phyloP scores from a whole-genome alignment of 2,797 vertebrate species.

The Neosilurus hyrtlii region DNA sequence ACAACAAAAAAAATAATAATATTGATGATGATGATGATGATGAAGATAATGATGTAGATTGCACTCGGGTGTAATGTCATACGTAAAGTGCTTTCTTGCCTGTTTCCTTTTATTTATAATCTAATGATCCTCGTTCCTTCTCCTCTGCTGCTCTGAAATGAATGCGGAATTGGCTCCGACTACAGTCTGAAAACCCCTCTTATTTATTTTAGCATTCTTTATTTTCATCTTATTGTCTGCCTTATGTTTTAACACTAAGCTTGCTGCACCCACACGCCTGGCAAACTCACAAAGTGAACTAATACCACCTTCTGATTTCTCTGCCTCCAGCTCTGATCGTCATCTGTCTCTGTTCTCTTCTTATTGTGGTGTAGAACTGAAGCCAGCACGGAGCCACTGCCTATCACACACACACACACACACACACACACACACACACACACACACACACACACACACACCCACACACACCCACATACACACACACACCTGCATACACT shows the following conservation, averaged over 20 bases:
- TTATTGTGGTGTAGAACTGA: background rate
- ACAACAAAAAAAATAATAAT: background rate
- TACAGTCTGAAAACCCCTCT: background rate
- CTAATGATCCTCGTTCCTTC: background rate
- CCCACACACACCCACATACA: background rate
- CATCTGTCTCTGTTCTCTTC: slow-evolving; percentile 54
- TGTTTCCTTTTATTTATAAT: background rate
- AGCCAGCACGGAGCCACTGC: background rate
- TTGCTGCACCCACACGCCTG: slow-evolving; percentile 20
- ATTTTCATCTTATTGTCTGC: slow-evolving; percentile 57
- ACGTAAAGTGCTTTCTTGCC: background rate
- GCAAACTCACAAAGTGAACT: background rate
- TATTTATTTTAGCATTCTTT: slow-evolving; percentile 50
- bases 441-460: background rate
- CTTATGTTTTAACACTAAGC: slow-evolving; percentile 58
- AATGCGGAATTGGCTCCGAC: slow-evolving; percentile 16
- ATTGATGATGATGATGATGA: too few relatives aligned
- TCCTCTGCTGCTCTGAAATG: slow-evolving; percentile 5
- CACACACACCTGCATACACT: slow-evolving; percentile 39
- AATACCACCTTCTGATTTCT: slow-evolving; percentile 47
- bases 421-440: background rate
- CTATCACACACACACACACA: background rate
- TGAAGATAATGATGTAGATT: background rate
- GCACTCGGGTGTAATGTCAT: background rate
- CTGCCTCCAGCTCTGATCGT: slow-evolving; percentile 29